phyloP scores from a whole-genome alignment of 1,140 invertebrate genomes.

The Hermetia illucens region DNA sequence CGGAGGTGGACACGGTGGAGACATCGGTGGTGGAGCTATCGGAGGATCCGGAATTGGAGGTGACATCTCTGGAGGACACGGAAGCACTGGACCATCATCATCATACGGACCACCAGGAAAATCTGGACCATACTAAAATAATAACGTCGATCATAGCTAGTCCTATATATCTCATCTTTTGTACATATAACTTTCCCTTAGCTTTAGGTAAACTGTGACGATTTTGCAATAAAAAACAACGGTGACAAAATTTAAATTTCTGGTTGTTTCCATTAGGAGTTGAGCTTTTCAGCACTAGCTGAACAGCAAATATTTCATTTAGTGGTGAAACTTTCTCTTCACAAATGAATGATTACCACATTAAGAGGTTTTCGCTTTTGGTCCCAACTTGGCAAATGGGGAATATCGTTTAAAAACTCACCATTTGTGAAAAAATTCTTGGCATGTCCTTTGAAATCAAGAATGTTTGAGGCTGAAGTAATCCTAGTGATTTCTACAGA shows the following conservation, averaged over 20 bases:
- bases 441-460: no score
- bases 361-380: no score
- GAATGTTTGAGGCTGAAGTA: no score
- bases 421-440: no score
- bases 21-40: conserved; percentile 25
- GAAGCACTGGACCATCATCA: conserved; percentile 34
- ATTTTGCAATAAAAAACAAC: conserved; percentile 1
- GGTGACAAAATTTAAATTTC: neutral
- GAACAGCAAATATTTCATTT: no score
- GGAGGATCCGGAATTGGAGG: conserved; percentile 24
- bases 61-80: conserved; percentile 21
- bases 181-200: neutral
- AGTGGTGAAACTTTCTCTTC: no score
- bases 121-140: conserved; percentile 27
- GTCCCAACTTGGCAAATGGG: no score
- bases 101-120: conserved; percentile 48
- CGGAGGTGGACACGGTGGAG: conserved; percentile 26
- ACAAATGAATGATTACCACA: no score
- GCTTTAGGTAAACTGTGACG: conserved; percentile 1
- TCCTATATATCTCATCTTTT: neutral
- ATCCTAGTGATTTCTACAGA: no score
- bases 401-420: no score
- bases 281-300: no score
- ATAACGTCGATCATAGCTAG: conserved; percentile 1
- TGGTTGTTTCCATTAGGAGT: no score